Evolutionary conservation across 2,113 vertebrate genomes (phyloP).

Genomic region (Corythoichthys intestinalis): DNA sequence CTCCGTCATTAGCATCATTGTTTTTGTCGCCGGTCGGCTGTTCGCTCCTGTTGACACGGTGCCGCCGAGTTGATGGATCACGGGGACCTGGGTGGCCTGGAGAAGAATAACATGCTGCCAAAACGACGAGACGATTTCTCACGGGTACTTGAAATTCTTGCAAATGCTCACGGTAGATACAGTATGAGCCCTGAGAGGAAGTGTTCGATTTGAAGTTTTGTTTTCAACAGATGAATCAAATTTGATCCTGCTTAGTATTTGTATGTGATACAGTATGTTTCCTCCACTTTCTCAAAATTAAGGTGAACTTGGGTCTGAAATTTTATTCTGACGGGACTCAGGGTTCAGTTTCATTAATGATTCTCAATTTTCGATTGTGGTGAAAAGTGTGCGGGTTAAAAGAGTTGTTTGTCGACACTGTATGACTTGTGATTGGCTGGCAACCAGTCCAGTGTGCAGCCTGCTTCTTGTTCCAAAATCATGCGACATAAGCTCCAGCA

Average conservation of each 20-base stretch:
- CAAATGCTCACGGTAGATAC: background rate
- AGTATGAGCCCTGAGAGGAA: background rate
- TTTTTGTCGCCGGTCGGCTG: slow-evolving; percentile 43
- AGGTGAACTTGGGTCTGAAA: too few relatives aligned
- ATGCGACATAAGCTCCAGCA: too few relatives aligned
- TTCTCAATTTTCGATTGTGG: too few relatives aligned
- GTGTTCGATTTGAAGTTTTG: background rate
- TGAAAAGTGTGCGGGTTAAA: too few relatives aligned
- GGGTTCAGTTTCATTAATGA: too few relatives aligned
- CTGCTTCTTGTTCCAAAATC: too few relatives aligned
- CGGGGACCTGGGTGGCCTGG: slow-evolving; percentile 28
- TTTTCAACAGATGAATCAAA: background rate
- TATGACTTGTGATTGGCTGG: too few relatives aligned
- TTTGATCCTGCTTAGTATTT: background rate
- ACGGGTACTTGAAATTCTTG: background rate
- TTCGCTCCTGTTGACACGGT: slow-evolving; percentile 43
- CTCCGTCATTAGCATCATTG: slow-evolving; percentile 45
- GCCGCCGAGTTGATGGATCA: slow-evolving; percentile 37
- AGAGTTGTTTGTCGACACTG: too few relatives aligned
- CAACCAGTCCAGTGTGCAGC: too few relatives aligned
- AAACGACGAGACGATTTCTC: slow-evolving; percentile 9
- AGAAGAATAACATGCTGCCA: slow-evolving; percentile 34
- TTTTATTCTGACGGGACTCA: too few relatives aligned
- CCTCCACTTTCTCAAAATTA: too few relatives aligned
- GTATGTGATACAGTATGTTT: too few relatives aligned